Evolutionary conservation across 2,888 invertebrate genomes (phyloP), one percentile per base, ranked within the genome.

Genomic region (Cephus pulcher): DNA sequence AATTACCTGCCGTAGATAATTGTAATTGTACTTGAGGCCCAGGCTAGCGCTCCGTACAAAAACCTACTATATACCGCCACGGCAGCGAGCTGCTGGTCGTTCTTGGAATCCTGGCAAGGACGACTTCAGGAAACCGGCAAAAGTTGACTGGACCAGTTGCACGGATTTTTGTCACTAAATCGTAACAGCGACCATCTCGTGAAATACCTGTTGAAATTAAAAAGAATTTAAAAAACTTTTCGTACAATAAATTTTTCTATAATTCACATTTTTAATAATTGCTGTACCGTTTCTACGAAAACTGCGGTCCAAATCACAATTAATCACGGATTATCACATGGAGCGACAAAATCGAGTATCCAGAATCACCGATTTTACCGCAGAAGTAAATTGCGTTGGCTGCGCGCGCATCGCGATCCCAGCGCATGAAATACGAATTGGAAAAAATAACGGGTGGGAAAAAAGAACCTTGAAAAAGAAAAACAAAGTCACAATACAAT

Each of bases 1-100:
- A 90, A 90, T 89, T 89, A 88, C 88, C 83, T 86, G 85, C 83
- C 86, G 86, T 82, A 83, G 86, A 86, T 89, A 89, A 90, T 89
- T 88, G 87, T 85, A 83, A 89, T 86, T 87, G 87, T 88, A 83
- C 79, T 84, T 82, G 81, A 84, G 85, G 79, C 81, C 80, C 81
- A 73, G 77, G 75, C 71, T 71, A 71, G 71, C 74, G 76, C 70
- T 75, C 33, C 69, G 71, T 32, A 73, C 78, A 83, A 82, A 83
- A 81, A 76, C 56, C 40, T 70, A 78, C 75, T 74, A 73, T 75
- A 69, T 69, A 76, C 70, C 78, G 23, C 56, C 9, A 56, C 56
- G 71, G 79, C 71, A 78, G 79, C 74, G 75, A 78, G 79, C 80
- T 78, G 82, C 82, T 80, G 76, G 79, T 83, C 85, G 78, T 89